Conservation (phyloP, 2,113 vertebrate species). For the Chloroceryle aenea region DNA sequence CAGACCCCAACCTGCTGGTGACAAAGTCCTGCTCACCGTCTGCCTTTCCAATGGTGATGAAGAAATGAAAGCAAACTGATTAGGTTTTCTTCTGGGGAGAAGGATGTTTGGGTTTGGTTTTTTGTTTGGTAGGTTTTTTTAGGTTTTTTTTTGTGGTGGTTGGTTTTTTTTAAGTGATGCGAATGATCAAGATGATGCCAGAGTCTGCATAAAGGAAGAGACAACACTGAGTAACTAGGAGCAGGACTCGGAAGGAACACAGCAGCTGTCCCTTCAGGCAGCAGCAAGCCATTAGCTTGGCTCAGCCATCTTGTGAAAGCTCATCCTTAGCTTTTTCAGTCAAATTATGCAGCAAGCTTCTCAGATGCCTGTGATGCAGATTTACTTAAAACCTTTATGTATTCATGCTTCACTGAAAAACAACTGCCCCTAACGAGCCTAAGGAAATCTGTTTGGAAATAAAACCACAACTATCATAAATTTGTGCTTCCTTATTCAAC, state of each 20-base stretch:
- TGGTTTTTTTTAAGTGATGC: background rate
- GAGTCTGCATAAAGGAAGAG: background rate
- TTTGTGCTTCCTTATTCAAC: background rate
- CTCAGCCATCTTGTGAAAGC: conserved; percentile 54
- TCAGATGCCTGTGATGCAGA: conserved; percentile 26
- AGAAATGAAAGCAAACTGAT: background rate
- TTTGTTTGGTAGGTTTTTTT: background rate
- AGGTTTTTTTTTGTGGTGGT: background rate
- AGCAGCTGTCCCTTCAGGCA: conserved; percentile 52
- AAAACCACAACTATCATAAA: background rate
- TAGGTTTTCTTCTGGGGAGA: background rate
- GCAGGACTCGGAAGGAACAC: background rate
- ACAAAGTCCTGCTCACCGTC: background rate
- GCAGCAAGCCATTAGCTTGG: conserved; percentile 41
- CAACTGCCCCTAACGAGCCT: conserved; percentile 22
- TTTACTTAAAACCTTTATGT: conserved; percentile 37
- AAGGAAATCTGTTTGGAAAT: conserved; percentile 17
- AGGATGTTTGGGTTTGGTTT: background rate
- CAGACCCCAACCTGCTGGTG: background rate
- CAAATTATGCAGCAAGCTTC: conserved; percentile 27
- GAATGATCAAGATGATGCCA: background rate
- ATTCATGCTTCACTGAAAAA: conserved; percentile 21
- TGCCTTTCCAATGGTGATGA: background rate
- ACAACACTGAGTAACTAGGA: background rate
- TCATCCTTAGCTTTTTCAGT: conserved; percentile 29